These are phyloP conservation scores for Gymnocypris eckloni DNA, from an alignment of 2,797 vertebrate species.

Conservation along the genomic window DNA sequence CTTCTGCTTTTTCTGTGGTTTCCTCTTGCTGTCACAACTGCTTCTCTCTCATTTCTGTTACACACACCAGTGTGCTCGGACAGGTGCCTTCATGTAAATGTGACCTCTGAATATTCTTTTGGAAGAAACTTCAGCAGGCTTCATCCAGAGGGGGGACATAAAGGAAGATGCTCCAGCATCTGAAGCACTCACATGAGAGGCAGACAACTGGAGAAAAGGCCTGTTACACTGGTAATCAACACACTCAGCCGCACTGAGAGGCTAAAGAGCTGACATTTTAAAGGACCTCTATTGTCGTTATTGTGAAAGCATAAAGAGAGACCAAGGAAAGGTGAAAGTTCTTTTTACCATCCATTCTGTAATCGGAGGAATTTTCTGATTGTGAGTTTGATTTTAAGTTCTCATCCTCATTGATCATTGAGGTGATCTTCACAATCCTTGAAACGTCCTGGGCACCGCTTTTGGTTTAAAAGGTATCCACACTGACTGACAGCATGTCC, in stretches of 20 bases:
- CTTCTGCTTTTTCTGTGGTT: conserved; percentile 85
- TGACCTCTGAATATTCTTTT: conserved; percentile 31
- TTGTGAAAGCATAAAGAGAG: conserved; percentile 41
- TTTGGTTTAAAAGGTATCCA: background rate
- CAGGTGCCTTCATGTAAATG: conserved; percentile 48
- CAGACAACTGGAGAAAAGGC: conserved; percentile 38
- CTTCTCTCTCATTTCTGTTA: conserved; percentile 72
- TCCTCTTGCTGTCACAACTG: conserved; percentile 63
- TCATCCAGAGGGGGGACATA: background rate
- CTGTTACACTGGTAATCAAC: conserved; percentile 16
- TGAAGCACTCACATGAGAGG: background rate
- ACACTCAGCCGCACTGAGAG: background rate
- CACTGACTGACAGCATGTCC: conserved; percentile 6
- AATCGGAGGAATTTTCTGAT: conserved; percentile 10
- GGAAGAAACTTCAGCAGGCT: background rate
- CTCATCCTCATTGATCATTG: background rate
- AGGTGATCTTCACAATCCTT: background rate
- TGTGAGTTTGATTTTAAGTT: background rate
- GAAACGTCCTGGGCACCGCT: background rate
- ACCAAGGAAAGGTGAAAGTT: conserved; percentile 25
- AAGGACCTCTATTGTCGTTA: conserved; percentile 38
- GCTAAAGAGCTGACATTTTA: conserved; percentile 22
- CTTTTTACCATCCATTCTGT: conserved; percentile 50
- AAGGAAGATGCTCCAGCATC: conserved; percentile 34
- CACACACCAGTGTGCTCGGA: conserved; percentile 42